Percentiles rank a stretch among this genome's conserved stretches.
phyloP scores from a whole-genome alignment of 2,113 vertebrate genomes.

The Chaetodon trifascialis region DNA sequence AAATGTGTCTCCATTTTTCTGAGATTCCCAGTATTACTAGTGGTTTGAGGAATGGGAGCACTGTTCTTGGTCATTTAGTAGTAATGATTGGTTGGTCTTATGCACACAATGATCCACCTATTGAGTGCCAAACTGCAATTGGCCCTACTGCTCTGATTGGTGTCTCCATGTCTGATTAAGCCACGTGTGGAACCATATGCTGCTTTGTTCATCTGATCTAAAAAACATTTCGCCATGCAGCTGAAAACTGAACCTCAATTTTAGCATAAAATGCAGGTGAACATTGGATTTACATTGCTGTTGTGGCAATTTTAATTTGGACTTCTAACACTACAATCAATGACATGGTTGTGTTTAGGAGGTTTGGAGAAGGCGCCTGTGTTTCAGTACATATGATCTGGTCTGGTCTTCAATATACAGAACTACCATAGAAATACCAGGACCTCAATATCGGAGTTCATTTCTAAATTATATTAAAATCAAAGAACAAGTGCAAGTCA shows the following conservation, averaged over 20 bases:
- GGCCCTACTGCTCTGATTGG: background rate
- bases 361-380: background rate
- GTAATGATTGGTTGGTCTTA: background rate
- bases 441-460: background rate
- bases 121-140: background rate
- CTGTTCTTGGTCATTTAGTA: background rate
- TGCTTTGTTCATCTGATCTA: background rate
- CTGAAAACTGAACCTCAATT: background rate
- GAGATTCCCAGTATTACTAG: background rate
- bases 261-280: too few species aligned
- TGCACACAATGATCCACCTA: background rate
- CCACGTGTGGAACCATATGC: background rate
- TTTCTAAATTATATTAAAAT: background rate
- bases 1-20: background rate
- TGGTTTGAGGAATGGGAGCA: background rate
- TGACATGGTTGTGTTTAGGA: background rate
- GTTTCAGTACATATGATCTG: background rate
- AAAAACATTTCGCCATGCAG: background rate
- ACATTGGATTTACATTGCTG: too few species aligned
- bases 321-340: too few species aligned
- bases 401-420: too few species aligned
- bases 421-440: background rate
- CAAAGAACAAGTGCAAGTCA: too few species aligned
- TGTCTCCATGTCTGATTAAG: background rate
- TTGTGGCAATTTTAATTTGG: too few species aligned